Base-by-base conservation (phyloP, 2,888 invertebrate species). In the Teinopalpus imperialis region DNA sequence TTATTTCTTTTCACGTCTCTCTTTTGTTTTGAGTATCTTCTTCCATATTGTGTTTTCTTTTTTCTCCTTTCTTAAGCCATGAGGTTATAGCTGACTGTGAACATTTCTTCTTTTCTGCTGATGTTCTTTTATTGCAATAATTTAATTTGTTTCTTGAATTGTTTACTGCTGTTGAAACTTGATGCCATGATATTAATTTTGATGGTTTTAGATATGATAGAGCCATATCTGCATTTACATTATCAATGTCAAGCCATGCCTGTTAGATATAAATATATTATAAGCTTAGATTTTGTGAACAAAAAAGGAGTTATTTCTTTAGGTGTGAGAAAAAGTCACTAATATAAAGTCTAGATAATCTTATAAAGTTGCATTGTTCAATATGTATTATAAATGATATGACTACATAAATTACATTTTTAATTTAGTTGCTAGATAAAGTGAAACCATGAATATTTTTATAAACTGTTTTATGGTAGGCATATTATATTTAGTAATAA, bases 141-240 rank as follows among this genome's bases (percentile, higher is more conserved):
- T 72, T 63, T 16, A 83, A 85, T 74, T 95, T 94, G 66, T 94
- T 91, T 44, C 91, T 87, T 0, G 94, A 92, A 67, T 93, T 94
- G 63, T 94, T 94, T 0, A 96, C 95, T 30, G 83, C 61, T 29
- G 90, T 91, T 1, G 94, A 92, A 0, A 96, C 95, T 43, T 91
- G 91, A 72, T 95, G 92, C 92, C 92, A 94, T 13, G 79, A 69
- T 18, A 96, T 59, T 12, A 81, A 54, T 5, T 81, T 80, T 0
- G 89, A 78, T 18, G 90, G 92, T 66, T 81, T 90, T 57, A 94
- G 69, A 44, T 90, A 87, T 5, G 75, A 59, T n/a, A 93, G 53
- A 2, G 92, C 91, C 58, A 80, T 86, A 37, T 74, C 75, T 42
- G 89, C 71, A 14, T 87, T 66, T 0, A 93, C 85, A 43, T 86